phyloP scores from a whole-genome alignment of 2,113 vertebrate species.

The Macrotus californicus region DNA sequence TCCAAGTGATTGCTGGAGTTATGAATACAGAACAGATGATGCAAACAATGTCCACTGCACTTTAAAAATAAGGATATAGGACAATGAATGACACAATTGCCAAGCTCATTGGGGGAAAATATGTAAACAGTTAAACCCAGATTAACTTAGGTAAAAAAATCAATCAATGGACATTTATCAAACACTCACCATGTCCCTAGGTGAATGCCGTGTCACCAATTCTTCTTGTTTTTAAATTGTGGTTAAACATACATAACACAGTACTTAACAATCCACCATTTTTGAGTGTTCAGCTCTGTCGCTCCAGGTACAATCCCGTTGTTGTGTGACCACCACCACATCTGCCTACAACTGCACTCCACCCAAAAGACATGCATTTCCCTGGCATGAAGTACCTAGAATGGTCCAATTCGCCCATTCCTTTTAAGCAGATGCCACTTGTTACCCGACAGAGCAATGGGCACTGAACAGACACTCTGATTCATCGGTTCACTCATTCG shows the following conservation, averaged over 20 bases:
- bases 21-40: background rate
- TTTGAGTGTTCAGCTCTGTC: background rate
- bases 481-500: background rate
- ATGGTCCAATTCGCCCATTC: background rate
- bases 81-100: fast-evolving
- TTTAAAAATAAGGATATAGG: too few species aligned
- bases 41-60: background rate
- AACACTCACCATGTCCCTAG: too few species aligned
- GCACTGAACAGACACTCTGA: background rate
- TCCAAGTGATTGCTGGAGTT: background rate
- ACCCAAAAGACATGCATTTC: background rate
- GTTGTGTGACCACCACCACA: too few species aligned
- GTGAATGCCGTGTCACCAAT: background rate
- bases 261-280: background rate
- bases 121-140: background rate
- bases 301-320: background rate
- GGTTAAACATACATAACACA: background rate
- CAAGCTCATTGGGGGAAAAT: background rate
- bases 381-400: fast-evolving
- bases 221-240: background rate
- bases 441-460: background rate
- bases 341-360: background rate
- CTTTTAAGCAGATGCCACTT: background rate
- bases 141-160: background rate
- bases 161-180: background rate